Evolutionary conservation across 2,113 vertebrate genomes (phyloP).

Genomic region (Loxodonta africana): DNA sequence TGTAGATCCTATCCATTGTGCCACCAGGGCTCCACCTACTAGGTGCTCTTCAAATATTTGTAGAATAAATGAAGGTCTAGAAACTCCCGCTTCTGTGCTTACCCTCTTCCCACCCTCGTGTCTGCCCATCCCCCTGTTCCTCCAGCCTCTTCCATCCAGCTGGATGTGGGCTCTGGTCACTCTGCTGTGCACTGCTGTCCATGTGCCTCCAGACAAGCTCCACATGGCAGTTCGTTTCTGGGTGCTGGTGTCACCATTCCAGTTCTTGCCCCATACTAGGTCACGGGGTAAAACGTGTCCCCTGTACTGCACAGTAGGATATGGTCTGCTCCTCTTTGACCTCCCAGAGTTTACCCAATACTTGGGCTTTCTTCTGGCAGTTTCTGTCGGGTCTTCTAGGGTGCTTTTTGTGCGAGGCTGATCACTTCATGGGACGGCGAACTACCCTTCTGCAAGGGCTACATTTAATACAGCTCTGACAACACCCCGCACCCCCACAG

Average conservation of each 20-base stretch:
- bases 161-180: background rate
- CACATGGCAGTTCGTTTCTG: fast-evolving
- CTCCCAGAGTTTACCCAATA: background rate
- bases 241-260: fast-evolving
- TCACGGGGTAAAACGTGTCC: background rate
- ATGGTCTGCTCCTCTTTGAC: background rate
- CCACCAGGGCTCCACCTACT: too few relatives aligned
- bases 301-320: background rate
- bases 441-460: background rate
- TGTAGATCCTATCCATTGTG: too few relatives aligned
- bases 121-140: too few relatives aligned
- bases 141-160: background rate
- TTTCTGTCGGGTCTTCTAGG: background rate
- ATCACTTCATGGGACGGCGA: background rate
- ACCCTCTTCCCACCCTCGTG: background rate
- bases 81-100: background rate
- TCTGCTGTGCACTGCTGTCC: background rate
- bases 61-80: background rate
- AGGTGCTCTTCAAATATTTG: background rate
- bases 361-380: background rate
- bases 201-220: background rate
- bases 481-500: background rate
- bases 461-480: too few relatives aligned
- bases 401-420: background rate
- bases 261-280: background rate